These are phyloP conservation scores for Calyptomena viridis DNA, from an alignment of 2,113 vertebrate genomes.

Conservation along the genomic window DNA sequence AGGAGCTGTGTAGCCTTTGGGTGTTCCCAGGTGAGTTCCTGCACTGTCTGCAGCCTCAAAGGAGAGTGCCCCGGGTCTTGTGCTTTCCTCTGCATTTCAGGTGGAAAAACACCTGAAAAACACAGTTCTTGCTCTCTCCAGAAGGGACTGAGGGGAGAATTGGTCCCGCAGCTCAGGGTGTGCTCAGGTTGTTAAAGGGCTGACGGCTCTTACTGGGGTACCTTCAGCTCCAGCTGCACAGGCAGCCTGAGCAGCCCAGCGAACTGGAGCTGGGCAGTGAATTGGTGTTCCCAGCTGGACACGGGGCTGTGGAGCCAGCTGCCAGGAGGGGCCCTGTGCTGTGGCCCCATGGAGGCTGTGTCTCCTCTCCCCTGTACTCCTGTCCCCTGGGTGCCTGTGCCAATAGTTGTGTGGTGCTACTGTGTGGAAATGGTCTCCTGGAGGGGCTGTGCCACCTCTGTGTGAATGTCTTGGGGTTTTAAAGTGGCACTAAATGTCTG, in stretches of 20 bases:
- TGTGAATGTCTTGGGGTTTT: not conserved
- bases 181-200: not conserved
- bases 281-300: not conserved
- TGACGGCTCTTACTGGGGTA: not conserved
- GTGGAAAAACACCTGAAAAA: not conserved
- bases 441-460: not conserved
- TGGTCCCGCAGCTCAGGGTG: not conserved
- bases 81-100: not conserved
- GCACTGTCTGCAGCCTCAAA: not conserved
- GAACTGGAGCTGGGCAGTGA: not conserved
- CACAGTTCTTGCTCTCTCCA: not conserved
- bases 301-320: not conserved
- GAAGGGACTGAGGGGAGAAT: not conserved
- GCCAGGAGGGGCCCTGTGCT: not conserved
- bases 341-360: fast-evolving
- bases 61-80: not conserved
- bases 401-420: fast-evolving
- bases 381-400: not conserved
- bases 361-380: not conserved
- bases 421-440: not conserved
- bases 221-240: not conserved
- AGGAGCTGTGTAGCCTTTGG: not conserved
- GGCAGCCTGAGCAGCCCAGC: not conserved
- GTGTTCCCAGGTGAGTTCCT: not conserved
- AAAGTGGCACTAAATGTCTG: not conserved